Evolutionary conservation across 2,888 invertebrate genomes (phyloP).

Genomic region (Orthosia cruda): DNA sequence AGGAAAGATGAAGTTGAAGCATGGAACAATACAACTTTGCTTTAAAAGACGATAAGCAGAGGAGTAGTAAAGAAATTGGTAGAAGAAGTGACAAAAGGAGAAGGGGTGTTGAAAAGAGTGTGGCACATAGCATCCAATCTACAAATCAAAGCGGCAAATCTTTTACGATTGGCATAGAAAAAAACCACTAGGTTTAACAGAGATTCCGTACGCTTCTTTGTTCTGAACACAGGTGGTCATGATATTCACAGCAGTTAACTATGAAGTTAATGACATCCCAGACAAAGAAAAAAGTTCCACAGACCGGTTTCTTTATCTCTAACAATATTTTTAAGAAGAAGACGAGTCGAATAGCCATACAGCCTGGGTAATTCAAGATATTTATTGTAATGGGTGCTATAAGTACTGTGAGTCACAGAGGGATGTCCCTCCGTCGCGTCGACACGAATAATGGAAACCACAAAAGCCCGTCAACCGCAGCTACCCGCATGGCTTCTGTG

Average conservation of each 20-base stretch:
- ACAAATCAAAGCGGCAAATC: background rate
- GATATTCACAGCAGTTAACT: constrained; percentile 4
- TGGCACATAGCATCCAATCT: background rate
- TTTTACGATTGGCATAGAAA: too few relatives aligned
- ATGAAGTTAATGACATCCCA: background rate
- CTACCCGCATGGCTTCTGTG: constrained; percentile 57
- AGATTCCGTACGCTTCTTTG: background rate
- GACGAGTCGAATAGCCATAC: background rate
- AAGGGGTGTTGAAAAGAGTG: background rate
- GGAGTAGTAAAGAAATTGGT: too few relatives aligned
- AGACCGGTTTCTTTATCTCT: background rate
- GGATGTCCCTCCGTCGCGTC: constrained; percentile 36
- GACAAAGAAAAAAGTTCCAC: constrained; percentile 11
- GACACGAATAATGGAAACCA: constrained; percentile 55
- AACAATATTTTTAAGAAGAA: background rate
- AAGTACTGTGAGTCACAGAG: constrained; percentile 41
- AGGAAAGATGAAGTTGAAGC: background rate
- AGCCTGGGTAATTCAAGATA: constrained; percentile 1
- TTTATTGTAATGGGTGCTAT: constrained; percentile 18
- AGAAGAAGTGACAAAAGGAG: background rate
- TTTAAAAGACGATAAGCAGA: background rate
- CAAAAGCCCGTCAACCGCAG: constrained; percentile 52
- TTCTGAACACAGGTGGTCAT: background rate
- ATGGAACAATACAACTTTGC: background rate
- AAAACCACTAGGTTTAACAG: too few relatives aligned